These are phyloP conservation scores for Pseudococcus jackbeardsleyi DNA, from an alignment of 2,888 invertebrate genomes.

Conservation along the genomic window DNA sequence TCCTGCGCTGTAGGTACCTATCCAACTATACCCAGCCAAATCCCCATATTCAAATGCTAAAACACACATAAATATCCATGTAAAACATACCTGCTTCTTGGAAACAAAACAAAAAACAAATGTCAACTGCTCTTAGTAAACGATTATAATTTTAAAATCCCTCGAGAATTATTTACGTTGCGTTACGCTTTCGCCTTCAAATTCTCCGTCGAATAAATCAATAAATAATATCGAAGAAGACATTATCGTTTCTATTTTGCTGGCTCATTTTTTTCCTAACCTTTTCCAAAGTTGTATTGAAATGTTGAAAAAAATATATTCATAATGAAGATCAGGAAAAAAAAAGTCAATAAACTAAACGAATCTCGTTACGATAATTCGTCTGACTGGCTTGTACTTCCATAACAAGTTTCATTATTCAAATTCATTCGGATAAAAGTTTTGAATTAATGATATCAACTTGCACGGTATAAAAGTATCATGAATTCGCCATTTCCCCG, in stretches of 20 bases:
- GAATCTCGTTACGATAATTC: constrained; percentile 36
- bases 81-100: not conserved
- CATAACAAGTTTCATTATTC: constrained; percentile 16
- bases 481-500: not conserved
- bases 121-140: not conserved
- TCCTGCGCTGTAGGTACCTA: too few species aligned
- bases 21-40: too few species aligned
- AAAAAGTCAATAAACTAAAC: constrained; percentile 29
- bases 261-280: not conserved
- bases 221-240: not conserved
- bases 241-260: not conserved
- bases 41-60: too few species aligned
- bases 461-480: not conserved
- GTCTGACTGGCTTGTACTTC: not conserved
- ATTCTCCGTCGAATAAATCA: not conserved
- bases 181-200: not conserved
- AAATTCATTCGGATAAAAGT: constrained; percentile 31
- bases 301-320: not conserved
- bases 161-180: not conserved
- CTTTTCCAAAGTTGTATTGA: not conserved
- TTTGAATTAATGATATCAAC: constrained; percentile 40
- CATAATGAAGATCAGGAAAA: constrained; percentile 11
- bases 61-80: not conserved
- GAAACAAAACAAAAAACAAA: not conserved
- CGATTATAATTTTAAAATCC: not conserved